These are phyloP conservation scores for Pseudococcus viburni DNA, from an alignment of 2,888 invertebrate genomes.

Conservation along the genomic window DNA sequence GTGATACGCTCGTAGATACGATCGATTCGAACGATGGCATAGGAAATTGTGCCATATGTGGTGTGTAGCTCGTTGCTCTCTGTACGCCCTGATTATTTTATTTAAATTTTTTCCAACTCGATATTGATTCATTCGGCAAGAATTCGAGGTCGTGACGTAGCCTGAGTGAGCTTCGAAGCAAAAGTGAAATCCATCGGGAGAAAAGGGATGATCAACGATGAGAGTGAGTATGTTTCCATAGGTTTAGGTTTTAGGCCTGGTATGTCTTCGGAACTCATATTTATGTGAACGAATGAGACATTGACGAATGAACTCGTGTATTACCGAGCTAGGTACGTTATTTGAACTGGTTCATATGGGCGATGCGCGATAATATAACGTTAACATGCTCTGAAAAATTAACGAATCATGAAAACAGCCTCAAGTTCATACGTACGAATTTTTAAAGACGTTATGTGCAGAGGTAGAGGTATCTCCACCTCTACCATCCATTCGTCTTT, in stretches of 20 bases:
- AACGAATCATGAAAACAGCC: conserved; percentile 23
- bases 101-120: conserved; percentile 6
- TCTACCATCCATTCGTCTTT: not conserved
- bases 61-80: not conserved
- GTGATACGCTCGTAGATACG: conserved; percentile 7
- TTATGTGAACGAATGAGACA: not conserved
- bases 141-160: not conserved
- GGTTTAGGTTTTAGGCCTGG: not conserved
- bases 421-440: not conserved
- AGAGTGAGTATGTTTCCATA: not conserved
- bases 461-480: not conserved
- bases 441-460: no score
- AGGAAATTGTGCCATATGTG: conserved; percentile 14
- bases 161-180: not conserved
- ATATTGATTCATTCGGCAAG: not conserved
- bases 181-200: not conserved
- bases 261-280: not conserved
- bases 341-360: conserved; percentile 28
- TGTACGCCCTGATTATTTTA: conserved; percentile 45
- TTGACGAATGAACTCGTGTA: conserved; percentile 7
- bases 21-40: not conserved
- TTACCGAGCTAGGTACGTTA: not conserved
- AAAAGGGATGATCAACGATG: not conserved
- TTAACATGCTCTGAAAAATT: conserved; percentile 41
- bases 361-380: conserved; percentile 11